Percentiles rank a stretch among this genome's conserved stretches.
phyloP scores from a whole-genome alignment of 2,888 invertebrate species.

The Hypomecis punctinalis region DNA sequence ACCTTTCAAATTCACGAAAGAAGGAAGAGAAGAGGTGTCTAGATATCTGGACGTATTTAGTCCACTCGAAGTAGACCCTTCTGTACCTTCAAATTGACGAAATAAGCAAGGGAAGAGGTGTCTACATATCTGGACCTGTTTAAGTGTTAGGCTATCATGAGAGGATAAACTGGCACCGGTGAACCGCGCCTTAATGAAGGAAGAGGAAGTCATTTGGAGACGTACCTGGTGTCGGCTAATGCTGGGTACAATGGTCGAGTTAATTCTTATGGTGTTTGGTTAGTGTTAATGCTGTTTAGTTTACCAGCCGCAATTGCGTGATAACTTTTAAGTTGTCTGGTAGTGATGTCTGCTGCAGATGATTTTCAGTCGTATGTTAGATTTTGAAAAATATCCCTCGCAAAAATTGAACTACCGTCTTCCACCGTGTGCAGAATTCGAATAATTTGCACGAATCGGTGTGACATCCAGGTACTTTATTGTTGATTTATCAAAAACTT shows the following conservation, averaged over 20 bases:
- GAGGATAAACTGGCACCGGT: slow-evolving; percentile 56
- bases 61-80: slow-evolving; percentile 46
- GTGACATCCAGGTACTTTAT: too few relatives aligned
- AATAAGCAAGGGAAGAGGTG: neutral
- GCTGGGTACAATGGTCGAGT: slow-evolving; percentile 6
- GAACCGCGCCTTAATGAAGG: slow-evolving; percentile 58
- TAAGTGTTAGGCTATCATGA: slow-evolving; percentile 58
- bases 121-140: slow-evolving; percentile 50
- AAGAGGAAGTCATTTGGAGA: slow-evolving; percentile 45
- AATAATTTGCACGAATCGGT: too few relatives aligned
- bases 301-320: neutral
- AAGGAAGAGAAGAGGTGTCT: slow-evolving; percentile 29
- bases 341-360: too few relatives aligned
- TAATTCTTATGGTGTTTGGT: slow-evolving; percentile 13
- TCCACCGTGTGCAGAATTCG: too few relatives aligned
- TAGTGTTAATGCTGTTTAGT: neutral
- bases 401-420: too few relatives aligned
- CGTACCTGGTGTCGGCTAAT: slow-evolving; percentile 13
- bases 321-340: too few relatives aligned
- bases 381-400: too few relatives aligned
- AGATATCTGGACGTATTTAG: slow-evolving; percentile 49
- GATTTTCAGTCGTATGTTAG: too few relatives aligned
- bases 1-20: slow-evolving; percentile 13
- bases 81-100: slow-evolving; percentile 12
- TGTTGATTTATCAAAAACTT: too few relatives aligned